phyloP scores from a whole-genome alignment of 2,113 vertebrate species.

The Pan troglodytes region DNA sequence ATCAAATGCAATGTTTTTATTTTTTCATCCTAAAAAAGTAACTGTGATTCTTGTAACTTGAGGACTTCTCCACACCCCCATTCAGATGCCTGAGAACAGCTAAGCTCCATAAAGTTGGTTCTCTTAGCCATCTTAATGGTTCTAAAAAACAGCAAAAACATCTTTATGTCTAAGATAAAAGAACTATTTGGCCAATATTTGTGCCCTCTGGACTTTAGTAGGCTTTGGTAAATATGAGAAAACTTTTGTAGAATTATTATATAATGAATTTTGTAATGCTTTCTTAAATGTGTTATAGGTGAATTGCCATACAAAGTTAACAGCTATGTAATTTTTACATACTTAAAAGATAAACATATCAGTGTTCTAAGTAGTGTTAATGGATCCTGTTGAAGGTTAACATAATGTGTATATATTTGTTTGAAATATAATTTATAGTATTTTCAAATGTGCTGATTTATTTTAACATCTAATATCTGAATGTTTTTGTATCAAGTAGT shows the following conservation, averaged over 20 bases:
- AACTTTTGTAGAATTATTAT: constrained; percentile 42
- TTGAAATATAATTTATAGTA: constrained; percentile 71
- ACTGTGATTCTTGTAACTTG: neutral
- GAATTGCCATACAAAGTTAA: constrained; percentile 75
- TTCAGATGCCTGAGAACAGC: constrained; percentile 33
- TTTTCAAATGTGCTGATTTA: constrained; percentile 68
- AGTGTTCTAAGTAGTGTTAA: constrained; percentile 60
- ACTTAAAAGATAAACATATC: constrained; percentile 41
- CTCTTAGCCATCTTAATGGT: neutral
- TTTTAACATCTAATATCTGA: constrained; percentile 54
- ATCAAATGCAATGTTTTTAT: neutral
- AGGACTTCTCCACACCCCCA: neutral
- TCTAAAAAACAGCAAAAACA: neutral
- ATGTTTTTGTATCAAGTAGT: neutral
- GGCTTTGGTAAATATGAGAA: constrained; percentile 46
- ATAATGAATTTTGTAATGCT: constrained; percentile 45
- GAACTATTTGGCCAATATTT: constrained; percentile 60
- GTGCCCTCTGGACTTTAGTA: constrained; percentile 5
- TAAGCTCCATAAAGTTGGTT: neutral
- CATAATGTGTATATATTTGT: constrained; percentile 77
- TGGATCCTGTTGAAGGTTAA: constrained; percentile 48
- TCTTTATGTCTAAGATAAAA: constrained; percentile 2
- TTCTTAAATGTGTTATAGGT: constrained; percentile 71
- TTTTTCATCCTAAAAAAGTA: constrained; percentile 16
- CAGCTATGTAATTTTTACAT: constrained; percentile 63